Percentiles rank a stretch among this genome's conserved stretches.
Evolutionary conservation across 2,113 vertebrate species (phyloP).

Genomic region (Pachypanchax playfairii): DNA sequence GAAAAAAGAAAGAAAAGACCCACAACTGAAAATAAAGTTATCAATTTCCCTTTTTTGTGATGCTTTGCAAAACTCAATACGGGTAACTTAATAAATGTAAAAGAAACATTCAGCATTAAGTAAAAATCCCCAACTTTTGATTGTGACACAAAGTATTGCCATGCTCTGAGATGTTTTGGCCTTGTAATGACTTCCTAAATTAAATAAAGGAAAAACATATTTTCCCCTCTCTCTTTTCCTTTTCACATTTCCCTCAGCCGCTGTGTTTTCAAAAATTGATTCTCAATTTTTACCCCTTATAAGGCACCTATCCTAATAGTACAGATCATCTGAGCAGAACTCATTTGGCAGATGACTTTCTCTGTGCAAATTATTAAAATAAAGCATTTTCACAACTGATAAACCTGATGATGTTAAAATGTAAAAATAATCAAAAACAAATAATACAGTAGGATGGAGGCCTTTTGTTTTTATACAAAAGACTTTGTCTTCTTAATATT

Average conservation of each 20-base stretch:
- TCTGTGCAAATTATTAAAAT: conserved; percentile 51
- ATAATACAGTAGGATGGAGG: conserved; percentile 47
- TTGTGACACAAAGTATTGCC: conserved; percentile 60
- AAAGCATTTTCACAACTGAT: conserved; percentile 38
- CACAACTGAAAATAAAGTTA: conserved; percentile 20
- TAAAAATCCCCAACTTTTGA: conserved; percentile 30
- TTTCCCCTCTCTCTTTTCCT: conserved; percentile 7
- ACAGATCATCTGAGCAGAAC: conserved; percentile 61
- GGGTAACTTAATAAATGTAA: conserved; percentile 23
- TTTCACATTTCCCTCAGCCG: background rate
- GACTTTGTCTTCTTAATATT: conserved; percentile 45
- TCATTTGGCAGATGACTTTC: conserved; percentile 48
- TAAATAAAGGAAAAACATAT: conserved; percentile 15
- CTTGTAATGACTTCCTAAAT: conserved; percentile 25
- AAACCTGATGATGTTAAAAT: conserved; percentile 29
- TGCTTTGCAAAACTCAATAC: conserved; percentile 31
- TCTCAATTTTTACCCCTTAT: conserved; percentile 57
- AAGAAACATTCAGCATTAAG: conserved; percentile 56
- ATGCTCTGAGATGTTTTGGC: conserved; percentile 55
- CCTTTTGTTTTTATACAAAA: conserved; percentile 44
- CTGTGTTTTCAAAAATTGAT: conserved; percentile 13
- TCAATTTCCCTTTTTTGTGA: conserved; percentile 24
- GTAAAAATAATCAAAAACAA: conserved; percentile 18
- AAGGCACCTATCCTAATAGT: conserved; percentile 78
- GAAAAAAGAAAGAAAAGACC: conserved; percentile 44